Conservation (phyloP, 2,113 vertebrate genomes). For the Tragelaphus scriptus region DNA sequence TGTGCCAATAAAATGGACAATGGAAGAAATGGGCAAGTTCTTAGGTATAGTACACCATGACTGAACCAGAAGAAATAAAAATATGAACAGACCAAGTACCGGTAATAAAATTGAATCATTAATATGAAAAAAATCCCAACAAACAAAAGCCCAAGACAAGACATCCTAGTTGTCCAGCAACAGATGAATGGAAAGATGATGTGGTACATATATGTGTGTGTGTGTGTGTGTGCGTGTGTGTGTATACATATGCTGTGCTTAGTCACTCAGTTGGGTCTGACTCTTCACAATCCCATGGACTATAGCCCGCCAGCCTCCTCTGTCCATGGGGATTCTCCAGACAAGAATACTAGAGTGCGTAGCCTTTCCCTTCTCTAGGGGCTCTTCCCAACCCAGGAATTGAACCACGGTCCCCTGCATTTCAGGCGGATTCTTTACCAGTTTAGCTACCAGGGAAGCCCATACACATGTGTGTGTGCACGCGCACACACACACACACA, state of each 20-base stretch:
- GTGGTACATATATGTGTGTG: background rate
- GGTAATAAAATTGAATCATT: background rate
- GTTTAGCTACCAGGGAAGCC: background rate
- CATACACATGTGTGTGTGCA: fast-evolving
- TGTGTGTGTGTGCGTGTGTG: background rate
- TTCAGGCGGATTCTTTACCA: background rate
- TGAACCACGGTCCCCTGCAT: background rate
- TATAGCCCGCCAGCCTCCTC: background rate
- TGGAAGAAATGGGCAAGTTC: background rate
- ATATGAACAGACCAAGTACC: background rate
- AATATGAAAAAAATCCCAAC: background rate
- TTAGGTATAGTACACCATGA: background rate
- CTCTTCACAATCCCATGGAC: background rate
- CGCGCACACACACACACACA: background rate
- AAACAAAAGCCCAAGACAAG: background rate
- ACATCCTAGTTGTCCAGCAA: background rate
- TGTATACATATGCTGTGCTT: background rate
- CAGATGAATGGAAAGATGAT: background rate
- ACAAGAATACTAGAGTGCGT: background rate
- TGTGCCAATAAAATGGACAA: background rate
- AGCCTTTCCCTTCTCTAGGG: background rate
- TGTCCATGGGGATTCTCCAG: background rate
- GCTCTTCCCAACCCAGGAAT: background rate
- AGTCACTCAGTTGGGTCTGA: background rate
- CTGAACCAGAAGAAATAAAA: background rate